Conservation (phyloP, 2,797 vertebrate genomes). For the Garrulus glandarius region DNA sequence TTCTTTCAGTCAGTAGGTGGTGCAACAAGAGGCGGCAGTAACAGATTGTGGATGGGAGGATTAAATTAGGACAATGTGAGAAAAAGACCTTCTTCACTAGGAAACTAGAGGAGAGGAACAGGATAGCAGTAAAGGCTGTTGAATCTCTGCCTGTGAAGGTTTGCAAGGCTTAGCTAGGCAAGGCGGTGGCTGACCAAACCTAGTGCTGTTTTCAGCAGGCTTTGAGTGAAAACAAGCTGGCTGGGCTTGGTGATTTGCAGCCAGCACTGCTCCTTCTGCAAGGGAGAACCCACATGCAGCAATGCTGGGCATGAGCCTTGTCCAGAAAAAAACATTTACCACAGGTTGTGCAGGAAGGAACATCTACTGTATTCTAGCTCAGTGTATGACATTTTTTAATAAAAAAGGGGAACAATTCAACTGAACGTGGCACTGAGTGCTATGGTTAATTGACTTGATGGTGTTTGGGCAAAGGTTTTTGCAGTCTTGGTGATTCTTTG, state of each 20-base stretch:
- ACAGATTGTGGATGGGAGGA: background rate
- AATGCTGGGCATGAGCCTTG: fast-evolving
- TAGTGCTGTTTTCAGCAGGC: background rate
- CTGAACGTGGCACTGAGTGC: background rate
- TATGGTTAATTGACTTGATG: background rate
- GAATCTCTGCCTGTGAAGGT: background rate
- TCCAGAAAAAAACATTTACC: background rate
- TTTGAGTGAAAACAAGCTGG: background rate
- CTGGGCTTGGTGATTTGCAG: background rate
- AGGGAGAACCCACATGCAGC: fast-evolving
- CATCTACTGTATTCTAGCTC: background rate
- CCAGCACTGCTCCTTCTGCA: background rate
- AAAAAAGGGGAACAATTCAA: background rate
- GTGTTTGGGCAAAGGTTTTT: background rate
- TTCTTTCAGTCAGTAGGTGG: background rate
- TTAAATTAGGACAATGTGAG: background rate
- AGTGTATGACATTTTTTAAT: background rate
- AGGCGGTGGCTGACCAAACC: background rate
- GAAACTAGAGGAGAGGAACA: background rate
- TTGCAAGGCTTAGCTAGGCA: background rate
- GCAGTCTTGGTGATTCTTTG: background rate
- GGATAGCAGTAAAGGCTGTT: background rate
- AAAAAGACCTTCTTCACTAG: background rate
- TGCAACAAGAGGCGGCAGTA: background rate
- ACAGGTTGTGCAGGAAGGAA: background rate